A percentile compares a stretch with the other conserved stretches of the same genome.
Conservation (phyloP, 2,113 vertebrate genomes). For the Erythrocercus mccallii region DNA sequence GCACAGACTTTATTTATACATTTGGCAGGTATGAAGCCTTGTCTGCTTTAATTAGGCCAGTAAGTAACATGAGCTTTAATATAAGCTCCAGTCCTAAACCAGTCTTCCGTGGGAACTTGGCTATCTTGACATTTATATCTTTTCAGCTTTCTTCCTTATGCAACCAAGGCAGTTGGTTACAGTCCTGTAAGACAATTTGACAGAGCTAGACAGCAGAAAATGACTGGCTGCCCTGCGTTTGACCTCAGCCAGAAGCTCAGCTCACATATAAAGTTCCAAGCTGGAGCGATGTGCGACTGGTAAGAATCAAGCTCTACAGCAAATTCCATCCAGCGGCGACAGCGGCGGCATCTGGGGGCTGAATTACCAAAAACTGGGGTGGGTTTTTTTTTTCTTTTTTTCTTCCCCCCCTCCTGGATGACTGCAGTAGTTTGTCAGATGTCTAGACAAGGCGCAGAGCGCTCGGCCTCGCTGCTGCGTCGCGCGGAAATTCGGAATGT, state of each 20-base stretch:
- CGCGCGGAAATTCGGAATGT: not conserved
- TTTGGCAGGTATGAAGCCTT: constrained; percentile 64
- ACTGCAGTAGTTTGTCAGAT: constrained; percentile 34
- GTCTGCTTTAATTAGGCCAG: constrained; percentile 73
- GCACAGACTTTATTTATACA: constrained; percentile 65
- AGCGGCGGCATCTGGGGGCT: constrained; percentile 34
- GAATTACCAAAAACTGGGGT: not conserved
- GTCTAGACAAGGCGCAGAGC: constrained; percentile 25
- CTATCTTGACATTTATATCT: constrained; percentile 73
- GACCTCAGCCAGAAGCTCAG: constrained; percentile 62
- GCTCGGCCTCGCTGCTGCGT: not conserved
- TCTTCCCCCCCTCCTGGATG: rapidly evolving
- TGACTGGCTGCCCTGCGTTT: constrained; percentile 58
- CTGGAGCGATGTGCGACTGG: constrained; percentile 51
- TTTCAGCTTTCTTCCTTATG: constrained; percentile 69
- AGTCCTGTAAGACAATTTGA: constrained; percentile 61
- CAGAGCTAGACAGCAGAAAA: constrained; percentile 68
- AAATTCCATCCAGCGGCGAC: constrained; percentile 41
- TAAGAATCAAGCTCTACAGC: constrained; percentile 55
- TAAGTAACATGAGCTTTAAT: constrained; percentile 67
- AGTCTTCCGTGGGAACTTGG: constrained; percentile 64
- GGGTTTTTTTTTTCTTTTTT: not conserved
- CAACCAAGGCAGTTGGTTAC: constrained; percentile 63
- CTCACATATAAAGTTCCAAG: constrained; percentile 51
- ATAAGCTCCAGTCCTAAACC: constrained; percentile 63